Base-by-base conservation (phyloP, 2,797 vertebrate genomes). In the Anableps anableps region DNA sequence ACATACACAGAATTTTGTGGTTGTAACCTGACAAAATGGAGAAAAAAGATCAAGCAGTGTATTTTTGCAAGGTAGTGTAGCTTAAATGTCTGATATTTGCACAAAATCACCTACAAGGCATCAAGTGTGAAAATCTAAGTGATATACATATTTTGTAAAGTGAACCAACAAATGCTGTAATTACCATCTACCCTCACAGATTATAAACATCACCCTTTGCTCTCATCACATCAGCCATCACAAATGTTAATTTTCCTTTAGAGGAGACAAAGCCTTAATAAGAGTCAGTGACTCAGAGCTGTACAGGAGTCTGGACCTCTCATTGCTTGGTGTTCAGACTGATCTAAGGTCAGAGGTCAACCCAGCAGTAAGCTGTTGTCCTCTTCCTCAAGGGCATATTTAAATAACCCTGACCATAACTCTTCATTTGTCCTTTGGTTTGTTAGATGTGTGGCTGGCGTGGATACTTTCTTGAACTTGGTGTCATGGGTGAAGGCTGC, bases 311-410 rank as follows among this genome's bases (percentile, higher is more conserved):
- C 82, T 81, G 92, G 92, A 93, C 91, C 89, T 90, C 90, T 91
- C 90, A 90, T 92, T 93, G 87, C 83, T 91, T 89, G 89, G 89
- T 83, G 79, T 90, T 92, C 90, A 86, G 82, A 91, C 86, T 79
- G 77, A 91, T 91, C 85, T 76, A 45, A 89, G 88, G 86, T 92
- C 91, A 90, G 79, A 88, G 88, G 88, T 90, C 89, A 92, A 83
- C 8, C 41, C 83, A 89, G 84, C 85, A 87, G 90, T 92, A 88
- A 93, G 92, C 90, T 90, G 72, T 82, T 92, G 92, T 91, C 90
- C 88, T 92, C 89, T 78, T 91, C 80, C 87, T 93, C 90, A 93
- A 90, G 90, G 87, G 88, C 82, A 82, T 92, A 45, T 91, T 92
- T 72, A 80, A 88, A 94, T 89, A 81, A 91, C 84, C 34, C 7